These are phyloP conservation scores for Luidia sarsii DNA, from an alignment of 53 echinoderm and acorn worm genomes.

Conservation along the genomic window DNA sequence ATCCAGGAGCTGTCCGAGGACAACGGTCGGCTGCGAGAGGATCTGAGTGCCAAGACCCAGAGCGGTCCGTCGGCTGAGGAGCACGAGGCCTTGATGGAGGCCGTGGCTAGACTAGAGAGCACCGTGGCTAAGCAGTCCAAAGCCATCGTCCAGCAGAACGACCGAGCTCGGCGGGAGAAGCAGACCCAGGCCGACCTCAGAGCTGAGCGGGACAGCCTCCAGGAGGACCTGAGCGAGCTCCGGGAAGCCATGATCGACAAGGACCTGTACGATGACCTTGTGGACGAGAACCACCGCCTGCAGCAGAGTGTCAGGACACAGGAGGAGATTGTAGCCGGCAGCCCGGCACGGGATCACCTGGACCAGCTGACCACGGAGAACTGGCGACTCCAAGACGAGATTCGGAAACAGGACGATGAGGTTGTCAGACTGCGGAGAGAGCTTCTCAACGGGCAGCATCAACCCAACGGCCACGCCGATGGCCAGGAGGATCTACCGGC, in stretches of 20 bases:
- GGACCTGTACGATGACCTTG: conserved; percentile 64
- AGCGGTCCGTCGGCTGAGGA: conserved; percentile 36
- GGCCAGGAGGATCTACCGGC: conserved; percentile 35
- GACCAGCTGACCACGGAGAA: conserved; percentile 77
- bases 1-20: conserved; percentile 22
- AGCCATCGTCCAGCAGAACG: conserved; percentile 86
- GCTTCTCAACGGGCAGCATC: conserved; percentile 45
- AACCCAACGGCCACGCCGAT: conserved; percentile 25
- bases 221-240: conserved; percentile 7
- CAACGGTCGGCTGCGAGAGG: conserved; percentile 42
- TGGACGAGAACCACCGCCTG: conserved; percentile 68
- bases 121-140: conserved; percentile 80
- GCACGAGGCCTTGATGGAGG: conserved; percentile 54
- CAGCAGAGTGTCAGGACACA: conserved; percentile 63
- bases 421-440: conserved; percentile 43
- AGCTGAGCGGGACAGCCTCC: conserved; percentile 64
- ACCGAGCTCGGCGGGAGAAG: conserved; percentile 73
- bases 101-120: conserved; percentile 65
- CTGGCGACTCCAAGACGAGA: conserved; percentile 69
- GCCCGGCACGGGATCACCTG: conserved; percentile 48
- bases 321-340: conserved; percentile 54
- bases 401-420: conserved; percentile 66
- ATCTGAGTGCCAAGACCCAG: conserved; percentile 39
- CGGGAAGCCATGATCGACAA: conserved; percentile 26
- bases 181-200: conserved; percentile 63